Percentiles rank a stretch among this genome's conserved stretches.
phyloP scores from a whole-genome alignment of 2,113 vertebrate genomes.

The Phaethornis superciliosus region DNA sequence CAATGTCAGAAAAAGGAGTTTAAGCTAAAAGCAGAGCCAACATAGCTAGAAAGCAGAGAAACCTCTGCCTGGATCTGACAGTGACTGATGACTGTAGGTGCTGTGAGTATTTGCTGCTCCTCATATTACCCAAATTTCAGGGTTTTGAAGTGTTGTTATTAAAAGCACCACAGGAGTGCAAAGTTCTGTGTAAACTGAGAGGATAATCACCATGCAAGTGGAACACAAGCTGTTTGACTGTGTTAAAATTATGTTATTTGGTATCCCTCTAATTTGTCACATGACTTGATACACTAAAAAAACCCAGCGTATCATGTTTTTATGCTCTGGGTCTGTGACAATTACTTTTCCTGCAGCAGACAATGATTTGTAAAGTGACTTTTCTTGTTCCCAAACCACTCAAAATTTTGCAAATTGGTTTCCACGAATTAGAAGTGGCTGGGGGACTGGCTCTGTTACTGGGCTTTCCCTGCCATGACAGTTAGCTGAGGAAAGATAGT shows the following conservation, averaged over 20 bases:
- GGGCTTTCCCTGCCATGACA: slow-evolving; percentile 39
- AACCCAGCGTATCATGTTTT: background rate
- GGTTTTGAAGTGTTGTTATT: slow-evolving; percentile 59
- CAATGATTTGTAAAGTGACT: slow-evolving; percentile 72
- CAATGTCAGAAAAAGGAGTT: background rate
- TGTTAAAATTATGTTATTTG: slow-evolving; percentile 40
- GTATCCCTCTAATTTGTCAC: slow-evolving; percentile 60
- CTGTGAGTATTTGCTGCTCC: background rate
- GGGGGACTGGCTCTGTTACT: slow-evolving; percentile 19
- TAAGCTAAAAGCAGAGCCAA: background rate
- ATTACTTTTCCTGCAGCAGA: slow-evolving; percentile 58
- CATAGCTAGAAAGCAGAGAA: slow-evolving; percentile 29
- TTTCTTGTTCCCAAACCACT: slow-evolving; percentile 73
- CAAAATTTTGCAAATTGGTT: slow-evolving; percentile 73
- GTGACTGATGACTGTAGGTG: slow-evolving; percentile 55
- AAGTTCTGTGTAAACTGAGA: slow-evolving; percentile 70
- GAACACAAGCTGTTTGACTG: slow-evolving; percentile 13
- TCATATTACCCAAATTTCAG: slow-evolving; percentile 56
- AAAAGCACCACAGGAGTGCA: slow-evolving; percentile 57
- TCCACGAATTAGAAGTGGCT: slow-evolving; percentile 73
- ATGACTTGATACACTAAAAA: slow-evolving; percentile 29
- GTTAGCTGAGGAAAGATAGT: slow-evolving; percentile 53
- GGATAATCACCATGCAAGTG: slow-evolving; percentile 50
- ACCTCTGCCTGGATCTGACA: slow-evolving; percentile 35
- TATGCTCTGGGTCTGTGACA: slow-evolving; percentile 22